Conservation (phyloP, 2,797 vertebrate species). For the Macroramphosus scolopax region DNA sequence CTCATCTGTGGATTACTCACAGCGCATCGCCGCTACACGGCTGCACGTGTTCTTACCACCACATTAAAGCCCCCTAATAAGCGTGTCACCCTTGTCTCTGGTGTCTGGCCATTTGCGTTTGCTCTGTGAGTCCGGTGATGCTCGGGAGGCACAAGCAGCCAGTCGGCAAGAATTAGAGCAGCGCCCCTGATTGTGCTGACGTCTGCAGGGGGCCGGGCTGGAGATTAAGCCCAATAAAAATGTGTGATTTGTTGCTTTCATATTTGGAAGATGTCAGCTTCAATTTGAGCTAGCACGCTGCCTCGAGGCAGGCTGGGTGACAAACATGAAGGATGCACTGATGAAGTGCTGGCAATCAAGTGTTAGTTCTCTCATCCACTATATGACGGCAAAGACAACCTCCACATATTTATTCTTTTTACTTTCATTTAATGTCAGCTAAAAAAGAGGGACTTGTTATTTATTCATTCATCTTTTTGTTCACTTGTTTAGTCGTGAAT, state of each 20-base stretch:
- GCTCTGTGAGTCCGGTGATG: slow-evolving; percentile 49
- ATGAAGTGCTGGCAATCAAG: slow-evolving; percentile 81
- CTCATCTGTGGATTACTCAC: slow-evolving; percentile 33
- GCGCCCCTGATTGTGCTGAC: slow-evolving; percentile 77
- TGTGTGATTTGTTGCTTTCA: slow-evolving; percentile 84
- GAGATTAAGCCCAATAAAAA: slow-evolving; percentile 81
- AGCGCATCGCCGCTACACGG: slow-evolving; percentile 13
- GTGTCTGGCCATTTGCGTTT: slow-evolving; percentile 45
- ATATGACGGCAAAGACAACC: slow-evolving; percentile 59
- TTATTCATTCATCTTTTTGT: slow-evolving; percentile 39
- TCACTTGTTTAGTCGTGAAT: slow-evolving; percentile 22
- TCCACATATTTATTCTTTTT: slow-evolving; percentile 43
- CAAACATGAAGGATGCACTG: slow-evolving; percentile 78
- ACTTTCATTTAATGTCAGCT: slow-evolving; percentile 32
- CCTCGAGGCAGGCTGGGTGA: slow-evolving; percentile 71
- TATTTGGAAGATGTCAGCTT: slow-evolving; percentile 83
- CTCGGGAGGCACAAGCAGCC: slow-evolving; percentile 66
- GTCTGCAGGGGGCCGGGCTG: slow-evolving; percentile 69
- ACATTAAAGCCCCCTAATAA: slow-evolving; percentile 54
- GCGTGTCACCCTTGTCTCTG: slow-evolving; percentile 53
- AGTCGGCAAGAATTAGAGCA: slow-evolving; percentile 75
- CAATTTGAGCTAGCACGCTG: slow-evolving; percentile 75
- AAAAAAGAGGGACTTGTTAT: slow-evolving; percentile 20
- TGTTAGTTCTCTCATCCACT: slow-evolving; percentile 71
- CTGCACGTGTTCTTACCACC: slow-evolving; percentile 15